These are phyloP conservation scores for Bradysia coprophila DNA, from an alignment of 1,140 invertebrate species.

Conservation along the genomic window DNA sequence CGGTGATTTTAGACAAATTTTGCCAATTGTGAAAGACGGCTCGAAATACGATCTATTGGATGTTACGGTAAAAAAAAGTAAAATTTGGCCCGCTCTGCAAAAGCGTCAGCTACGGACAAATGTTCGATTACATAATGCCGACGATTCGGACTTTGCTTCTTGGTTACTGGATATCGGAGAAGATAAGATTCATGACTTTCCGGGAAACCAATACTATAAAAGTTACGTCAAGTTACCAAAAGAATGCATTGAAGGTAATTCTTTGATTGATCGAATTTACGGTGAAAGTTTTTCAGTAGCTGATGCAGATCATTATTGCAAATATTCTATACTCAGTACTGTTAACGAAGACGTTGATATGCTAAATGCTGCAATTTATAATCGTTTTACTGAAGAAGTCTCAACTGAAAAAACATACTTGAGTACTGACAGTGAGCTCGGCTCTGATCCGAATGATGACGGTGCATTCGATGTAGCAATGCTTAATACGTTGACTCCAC, in stretches of 20 bases:
- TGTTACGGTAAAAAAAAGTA: not conserved
- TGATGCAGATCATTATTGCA: too few species aligned
- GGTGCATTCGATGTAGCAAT: too few species aligned
- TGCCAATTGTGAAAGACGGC: not conserved
- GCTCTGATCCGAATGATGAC: too few species aligned
- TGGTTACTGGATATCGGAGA: not conserved
- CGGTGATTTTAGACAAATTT: not conserved
- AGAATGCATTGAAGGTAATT: not conserved
- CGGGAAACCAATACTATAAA: not conserved
- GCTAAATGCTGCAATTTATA: too few species aligned
- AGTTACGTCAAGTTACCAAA: not conserved
- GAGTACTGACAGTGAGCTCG: too few species aligned
- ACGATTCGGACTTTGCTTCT: not conserved
- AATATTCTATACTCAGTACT: too few species aligned
- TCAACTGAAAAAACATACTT: too few species aligned
- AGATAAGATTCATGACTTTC: not conserved
- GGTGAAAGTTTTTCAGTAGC: too few species aligned
- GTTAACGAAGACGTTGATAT: too few species aligned
- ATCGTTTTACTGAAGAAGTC: too few species aligned
- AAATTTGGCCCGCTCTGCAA: not conserved
- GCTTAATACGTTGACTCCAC: too few species aligned
- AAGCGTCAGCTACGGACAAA: not conserved
- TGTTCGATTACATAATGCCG: not conserved
- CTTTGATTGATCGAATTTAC: too few species aligned
- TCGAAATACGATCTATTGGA: not conserved